phyloP scores from a whole-genome alignment of 2,797 vertebrate species.

The Malacoraja senta region DNA sequence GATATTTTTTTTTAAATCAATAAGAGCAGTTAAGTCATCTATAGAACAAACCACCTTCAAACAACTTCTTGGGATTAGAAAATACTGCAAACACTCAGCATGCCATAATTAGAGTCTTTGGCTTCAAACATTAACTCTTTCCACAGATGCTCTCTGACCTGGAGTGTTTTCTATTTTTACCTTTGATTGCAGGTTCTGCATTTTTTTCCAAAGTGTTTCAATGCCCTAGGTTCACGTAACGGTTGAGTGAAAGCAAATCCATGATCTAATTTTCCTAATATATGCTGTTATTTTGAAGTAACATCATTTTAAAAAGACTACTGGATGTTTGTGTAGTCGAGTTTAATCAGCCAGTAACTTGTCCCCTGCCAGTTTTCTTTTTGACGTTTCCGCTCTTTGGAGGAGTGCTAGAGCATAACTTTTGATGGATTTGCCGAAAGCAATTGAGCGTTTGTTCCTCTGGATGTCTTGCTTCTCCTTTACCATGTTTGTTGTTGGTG shows the following conservation, averaged over 20 bases:
- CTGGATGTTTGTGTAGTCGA: background rate
- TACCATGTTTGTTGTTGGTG: background rate
- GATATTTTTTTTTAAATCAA: background rate
- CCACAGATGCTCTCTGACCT: no score
- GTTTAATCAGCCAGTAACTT: conserved; percentile 6
- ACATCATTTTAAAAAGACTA: no score
- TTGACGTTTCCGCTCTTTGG: background rate
- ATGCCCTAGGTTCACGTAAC: background rate
- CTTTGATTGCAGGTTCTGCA: no score
- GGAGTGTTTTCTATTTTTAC: no score
- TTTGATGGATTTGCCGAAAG: conserved; percentile 20
- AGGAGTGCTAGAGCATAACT: background rate
- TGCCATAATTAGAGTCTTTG: no score
- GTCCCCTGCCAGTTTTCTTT: background rate
- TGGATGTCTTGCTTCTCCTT: background rate
- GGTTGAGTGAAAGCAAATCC: background rate
- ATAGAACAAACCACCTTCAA: background rate
- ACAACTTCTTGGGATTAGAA: no score
- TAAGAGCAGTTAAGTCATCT: background rate
- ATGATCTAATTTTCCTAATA: background rate
- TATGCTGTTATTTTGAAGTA: background rate
- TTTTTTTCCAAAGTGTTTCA: no score
- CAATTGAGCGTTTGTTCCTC: background rate
- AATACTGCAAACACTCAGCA: no score
- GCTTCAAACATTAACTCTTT: no score